These are phyloP conservation scores for Prionace glauca DNA, from an alignment of 2,797 vertebrate species.

Conservation along the genomic window DNA sequence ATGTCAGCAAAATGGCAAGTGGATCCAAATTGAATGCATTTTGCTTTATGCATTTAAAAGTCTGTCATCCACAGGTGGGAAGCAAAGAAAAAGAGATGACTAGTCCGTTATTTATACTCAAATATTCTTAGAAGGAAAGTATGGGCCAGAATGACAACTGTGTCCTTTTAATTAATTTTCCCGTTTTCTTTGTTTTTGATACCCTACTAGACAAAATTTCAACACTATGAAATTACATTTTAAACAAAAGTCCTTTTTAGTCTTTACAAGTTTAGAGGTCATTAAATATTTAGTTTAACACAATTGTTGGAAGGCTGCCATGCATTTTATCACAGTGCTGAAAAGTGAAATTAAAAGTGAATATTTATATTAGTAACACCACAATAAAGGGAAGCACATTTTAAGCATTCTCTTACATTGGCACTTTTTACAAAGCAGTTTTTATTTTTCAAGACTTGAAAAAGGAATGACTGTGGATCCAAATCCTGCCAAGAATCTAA, in stretches of 20 bases:
- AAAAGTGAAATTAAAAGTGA: neutral
- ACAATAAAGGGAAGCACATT: neutral
- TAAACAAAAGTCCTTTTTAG: conserved; percentile 30
- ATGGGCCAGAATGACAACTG: neutral
- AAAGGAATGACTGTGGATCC: neutral
- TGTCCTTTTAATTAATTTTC: neutral
- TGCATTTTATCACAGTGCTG: neutral
- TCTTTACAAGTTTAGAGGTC: neutral
- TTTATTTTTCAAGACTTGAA: neutral
- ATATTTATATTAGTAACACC: conserved; percentile 4
- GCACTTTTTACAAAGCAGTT: neutral
- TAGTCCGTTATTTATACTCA: neutral
- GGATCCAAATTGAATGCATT: neutral
- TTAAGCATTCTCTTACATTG: neutral
- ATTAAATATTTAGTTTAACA: conserved; percentile 37
- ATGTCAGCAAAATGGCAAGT: neutral
- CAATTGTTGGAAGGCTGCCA: neutral
- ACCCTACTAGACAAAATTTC: neutral
- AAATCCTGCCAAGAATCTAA: neutral
- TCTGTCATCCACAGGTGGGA: neutral
- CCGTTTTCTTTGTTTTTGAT: conserved; percentile 20
- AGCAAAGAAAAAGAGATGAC: neutral
- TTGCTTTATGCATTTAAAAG: neutral
- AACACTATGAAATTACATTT: conserved; percentile 22
- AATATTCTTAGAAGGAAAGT: neutral